Evolutionary conservation across 2,113 vertebrate genomes (phyloP).

Genomic region (Siniperca chuatsi): DNA sequence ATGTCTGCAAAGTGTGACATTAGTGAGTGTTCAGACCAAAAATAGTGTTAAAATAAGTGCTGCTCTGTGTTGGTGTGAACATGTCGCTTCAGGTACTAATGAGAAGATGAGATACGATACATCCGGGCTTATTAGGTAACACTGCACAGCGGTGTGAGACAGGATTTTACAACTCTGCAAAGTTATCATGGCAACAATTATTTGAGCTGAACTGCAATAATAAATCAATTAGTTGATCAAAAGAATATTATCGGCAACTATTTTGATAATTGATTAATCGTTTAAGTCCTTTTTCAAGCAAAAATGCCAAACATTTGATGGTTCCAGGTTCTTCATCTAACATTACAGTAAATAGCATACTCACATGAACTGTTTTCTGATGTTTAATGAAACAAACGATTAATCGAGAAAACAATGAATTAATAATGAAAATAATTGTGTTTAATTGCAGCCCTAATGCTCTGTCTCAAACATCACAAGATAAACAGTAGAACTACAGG

Average conservation of each 20-base stretch:
- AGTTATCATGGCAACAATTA: not conserved
- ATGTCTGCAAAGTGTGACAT: not conserved
- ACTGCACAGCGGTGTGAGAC: not conserved
- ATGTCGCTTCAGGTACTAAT: not conserved
- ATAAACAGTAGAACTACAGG: not conserved
- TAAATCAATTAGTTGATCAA: not conserved
- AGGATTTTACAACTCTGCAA: not conserved
- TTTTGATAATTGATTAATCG: too few relatives aligned
- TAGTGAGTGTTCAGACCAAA: not conserved
- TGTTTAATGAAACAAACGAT: not conserved
- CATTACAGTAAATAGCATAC: not conserved
- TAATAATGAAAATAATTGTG: not conserved
- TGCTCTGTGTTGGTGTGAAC: not conserved
- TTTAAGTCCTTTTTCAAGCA: not conserved
- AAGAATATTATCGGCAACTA: not conserved
- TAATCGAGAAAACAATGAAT: not conserved
- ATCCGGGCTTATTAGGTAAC: not conserved
- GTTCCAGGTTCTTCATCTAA: not conserved
- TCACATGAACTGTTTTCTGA: not conserved
- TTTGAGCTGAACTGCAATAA: not conserved
- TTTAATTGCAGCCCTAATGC: not conserved
- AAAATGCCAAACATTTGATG: not conserved
- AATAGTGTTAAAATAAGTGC: not conserved
- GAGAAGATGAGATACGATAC: not conserved
- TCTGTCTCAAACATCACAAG: not conserved